Conservation (phyloP, 2,113 vertebrate genomes). For the Candoia aspera region DNA sequence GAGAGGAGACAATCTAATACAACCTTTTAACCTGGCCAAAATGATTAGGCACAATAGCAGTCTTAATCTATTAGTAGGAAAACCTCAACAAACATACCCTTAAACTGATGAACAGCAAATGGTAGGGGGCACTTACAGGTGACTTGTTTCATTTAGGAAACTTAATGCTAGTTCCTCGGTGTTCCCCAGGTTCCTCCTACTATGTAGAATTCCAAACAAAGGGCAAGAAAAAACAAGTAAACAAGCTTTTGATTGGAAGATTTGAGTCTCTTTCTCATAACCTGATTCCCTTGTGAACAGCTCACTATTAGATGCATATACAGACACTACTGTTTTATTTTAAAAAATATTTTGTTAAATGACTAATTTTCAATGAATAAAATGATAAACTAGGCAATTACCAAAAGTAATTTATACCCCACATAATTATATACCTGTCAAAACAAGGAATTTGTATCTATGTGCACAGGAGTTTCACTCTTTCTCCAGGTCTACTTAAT, state of each 20-base stretch:
- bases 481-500: slow-evolving; percentile 58
- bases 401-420: slow-evolving; percentile 66
- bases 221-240: background rate
- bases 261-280: slow-evolving; percentile 4
- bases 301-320: slow-evolving; percentile 29
- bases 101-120: background rate
- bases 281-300: slow-evolving; percentile 41
- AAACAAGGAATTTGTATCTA: slow-evolving; percentile 42
- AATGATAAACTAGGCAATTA: slow-evolving; percentile 75
- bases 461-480: slow-evolving; percentile 27
- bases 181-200: background rate
- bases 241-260: background rate
- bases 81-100: no score
- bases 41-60: no score
- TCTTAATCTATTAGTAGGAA: no score
- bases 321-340: background rate
- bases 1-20: no score
- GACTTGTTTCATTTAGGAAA: background rate
- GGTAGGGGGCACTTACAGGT: background rate
- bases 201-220: background rate
- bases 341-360: slow-evolving; percentile 58
- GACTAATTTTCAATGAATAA: slow-evolving; percentile 69
- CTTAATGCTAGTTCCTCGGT: background rate
- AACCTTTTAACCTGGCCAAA: no score
- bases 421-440: slow-evolving; percentile 72